These are phyloP conservation scores for Apolygus lucorum DNA, from an alignment of 1,140 invertebrate genomes.

Conservation along the genomic window DNA sequence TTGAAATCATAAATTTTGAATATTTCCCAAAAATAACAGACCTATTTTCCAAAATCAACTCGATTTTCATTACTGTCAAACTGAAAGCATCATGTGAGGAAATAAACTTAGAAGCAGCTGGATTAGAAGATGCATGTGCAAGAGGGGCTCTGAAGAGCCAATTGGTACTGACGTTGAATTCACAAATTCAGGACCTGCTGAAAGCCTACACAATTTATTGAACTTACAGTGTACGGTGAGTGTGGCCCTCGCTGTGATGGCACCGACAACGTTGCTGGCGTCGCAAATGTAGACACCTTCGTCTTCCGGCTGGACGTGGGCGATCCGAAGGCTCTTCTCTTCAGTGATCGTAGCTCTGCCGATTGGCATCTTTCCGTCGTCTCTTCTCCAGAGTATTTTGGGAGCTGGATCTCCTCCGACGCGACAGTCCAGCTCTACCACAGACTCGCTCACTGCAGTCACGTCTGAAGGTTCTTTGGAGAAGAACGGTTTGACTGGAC, in stretches of 20 bases:
- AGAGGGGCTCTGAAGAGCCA: not conserved
- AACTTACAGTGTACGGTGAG: constrained; percentile 67
- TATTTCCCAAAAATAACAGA: too few species aligned
- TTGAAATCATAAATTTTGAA: too few species aligned
- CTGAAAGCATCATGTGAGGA: too few species aligned
- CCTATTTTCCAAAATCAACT: too few species aligned
- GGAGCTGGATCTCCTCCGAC: constrained; percentile 85
- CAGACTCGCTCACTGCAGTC: constrained; percentile 67
- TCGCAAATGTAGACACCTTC: constrained; percentile 75
- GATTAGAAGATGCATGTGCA: too few species aligned
- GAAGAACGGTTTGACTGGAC: constrained; percentile 81
- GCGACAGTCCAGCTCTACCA: constrained; percentile 76
- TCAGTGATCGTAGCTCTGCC: constrained; percentile 62
- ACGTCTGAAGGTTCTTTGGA: constrained; percentile 74
- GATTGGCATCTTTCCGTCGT: constrained; percentile 72
- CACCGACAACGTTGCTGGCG: constrained; percentile 68
- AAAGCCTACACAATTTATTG: too few species aligned
- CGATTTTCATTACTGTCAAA: too few species aligned
- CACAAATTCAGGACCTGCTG: too few species aligned
- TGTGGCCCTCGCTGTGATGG: constrained; percentile 60
- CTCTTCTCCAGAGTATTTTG: constrained; percentile 79
- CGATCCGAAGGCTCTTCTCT: constrained; percentile 65
- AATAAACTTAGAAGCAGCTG: not conserved
- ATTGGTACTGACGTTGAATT: not conserved
- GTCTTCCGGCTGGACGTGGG: constrained; percentile 61